A percentile compares a stretch with the other conserved stretches of the same genome.
phyloP scores from a whole-genome alignment of 53 echinoderm and acorn worm genomes.

The Pentamera pediparva region DNA sequence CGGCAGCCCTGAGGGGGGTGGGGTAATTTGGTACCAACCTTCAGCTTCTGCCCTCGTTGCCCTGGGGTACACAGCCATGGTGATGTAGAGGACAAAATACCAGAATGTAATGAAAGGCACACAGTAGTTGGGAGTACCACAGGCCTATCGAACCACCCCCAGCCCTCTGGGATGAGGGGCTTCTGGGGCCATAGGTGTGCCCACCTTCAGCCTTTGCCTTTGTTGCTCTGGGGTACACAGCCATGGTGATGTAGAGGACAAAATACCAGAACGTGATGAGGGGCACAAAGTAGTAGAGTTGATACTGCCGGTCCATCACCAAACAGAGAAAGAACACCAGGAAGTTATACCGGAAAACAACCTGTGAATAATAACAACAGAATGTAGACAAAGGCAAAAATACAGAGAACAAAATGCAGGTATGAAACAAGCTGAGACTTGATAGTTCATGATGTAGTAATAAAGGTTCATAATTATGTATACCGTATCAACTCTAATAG shows the following conservation, averaged over 20 bases:
- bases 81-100: slow-evolving; percentile 80
- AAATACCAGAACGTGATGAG: slow-evolving; percentile 95
- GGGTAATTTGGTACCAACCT: too few species aligned
- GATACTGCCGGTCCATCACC: slow-evolving; percentile 94
- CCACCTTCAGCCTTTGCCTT: slow-evolving; percentile 76
- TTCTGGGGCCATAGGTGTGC: too few species aligned
- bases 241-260: slow-evolving; percentile 82
- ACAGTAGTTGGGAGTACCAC: slow-evolving; percentile 98
- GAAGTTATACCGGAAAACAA: slow-evolving; percentile 78
- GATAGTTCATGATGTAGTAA: too few species aligned
- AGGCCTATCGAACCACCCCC: too few species aligned
- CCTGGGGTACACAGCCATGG: slow-evolving; percentile 80
- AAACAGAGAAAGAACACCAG: slow-evolving; percentile 86
- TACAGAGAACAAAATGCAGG: not conserved
- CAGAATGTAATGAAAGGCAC: slow-evolving; percentile 95
- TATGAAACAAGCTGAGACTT: too few species aligned
- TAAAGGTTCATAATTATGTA: too few species aligned
- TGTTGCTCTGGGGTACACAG: slow-evolving; percentile 68
- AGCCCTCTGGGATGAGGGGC: too few species aligned
- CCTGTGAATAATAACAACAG: slow-evolving; percentile 36
- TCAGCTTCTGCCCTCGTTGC: slow-evolving; percentile 70
- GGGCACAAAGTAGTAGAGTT: slow-evolving; percentile 99
- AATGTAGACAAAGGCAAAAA: not conserved
- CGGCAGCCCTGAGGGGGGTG: too few species aligned
- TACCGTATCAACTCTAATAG: too few species aligned